These are phyloP conservation scores for Polypterus senegalus DNA, from an alignment of 2,113 vertebrate species.

Conservation along the genomic window DNA sequence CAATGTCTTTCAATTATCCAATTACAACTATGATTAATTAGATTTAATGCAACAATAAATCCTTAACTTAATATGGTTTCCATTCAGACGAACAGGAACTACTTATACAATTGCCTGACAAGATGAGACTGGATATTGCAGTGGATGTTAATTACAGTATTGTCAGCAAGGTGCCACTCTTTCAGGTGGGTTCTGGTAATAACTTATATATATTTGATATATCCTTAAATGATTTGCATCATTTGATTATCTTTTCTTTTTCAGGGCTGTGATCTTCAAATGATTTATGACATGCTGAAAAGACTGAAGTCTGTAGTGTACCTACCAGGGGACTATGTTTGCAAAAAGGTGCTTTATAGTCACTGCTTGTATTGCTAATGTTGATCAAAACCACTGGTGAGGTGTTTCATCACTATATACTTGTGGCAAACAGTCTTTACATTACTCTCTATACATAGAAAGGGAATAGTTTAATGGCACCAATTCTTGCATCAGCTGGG, in stretches of 20 bases:
- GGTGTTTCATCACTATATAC: no score
- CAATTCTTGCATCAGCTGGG: no score
- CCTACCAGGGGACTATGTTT: conserved; percentile 85
- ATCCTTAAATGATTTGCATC: not conserved
- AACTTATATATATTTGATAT: not conserved
- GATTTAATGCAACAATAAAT: no score
- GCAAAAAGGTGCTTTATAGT: conserved; percentile 69
- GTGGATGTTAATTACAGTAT: conserved; percentile 90
- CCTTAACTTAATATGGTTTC: no score
- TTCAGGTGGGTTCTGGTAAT: conserved; percentile 61
- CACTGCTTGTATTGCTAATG: no score
- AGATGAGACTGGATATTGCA: conserved; percentile 87
- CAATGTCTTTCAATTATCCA: no score
- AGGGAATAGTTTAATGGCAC: no score
- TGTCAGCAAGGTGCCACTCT: conserved; percentile 86
- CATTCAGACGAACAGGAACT: conserved; percentile 77
- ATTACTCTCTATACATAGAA: no score
- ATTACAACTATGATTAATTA: no score
- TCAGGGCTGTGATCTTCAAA: conserved; percentile 92
- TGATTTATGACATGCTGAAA: conserved; percentile 95
- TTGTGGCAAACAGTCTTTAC: no score
- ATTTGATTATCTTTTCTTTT: not conserved
- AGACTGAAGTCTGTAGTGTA: conserved; percentile 85
- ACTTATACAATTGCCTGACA: conserved; percentile 76
- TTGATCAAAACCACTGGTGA: no score